phyloP scores from a whole-genome alignment of 2,888 invertebrate species.

The Bedellia somnulentella region DNA sequence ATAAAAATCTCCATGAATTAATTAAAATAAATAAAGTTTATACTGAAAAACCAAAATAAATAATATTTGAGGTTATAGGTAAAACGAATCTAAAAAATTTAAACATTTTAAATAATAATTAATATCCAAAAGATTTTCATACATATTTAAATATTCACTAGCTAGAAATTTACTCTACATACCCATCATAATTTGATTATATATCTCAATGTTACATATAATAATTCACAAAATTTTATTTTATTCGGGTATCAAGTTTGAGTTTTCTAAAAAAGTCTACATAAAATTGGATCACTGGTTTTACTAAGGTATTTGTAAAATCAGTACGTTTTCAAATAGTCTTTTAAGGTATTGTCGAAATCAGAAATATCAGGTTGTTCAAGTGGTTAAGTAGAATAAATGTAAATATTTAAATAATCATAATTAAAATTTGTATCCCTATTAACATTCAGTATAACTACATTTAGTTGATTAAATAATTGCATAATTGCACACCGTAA shows the following conservation, averaged over 20 bases:
- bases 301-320: conserved; percentile 17
- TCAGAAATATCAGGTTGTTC: neutral
- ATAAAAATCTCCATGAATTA: no score
- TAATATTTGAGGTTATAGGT: no score
- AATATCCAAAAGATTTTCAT: conserved; percentile 4
- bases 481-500: neutral
- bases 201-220: neutral
- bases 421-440: neutral
- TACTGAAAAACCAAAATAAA: no score
- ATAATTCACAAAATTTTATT: neutral
- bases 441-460: neutral
- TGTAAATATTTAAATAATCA: neutral
- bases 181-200: conserved; percentile 5
- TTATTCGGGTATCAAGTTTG: neutral
- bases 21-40: no score
- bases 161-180: conserved; percentile 8
- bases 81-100: neutral
- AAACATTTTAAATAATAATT: neutral
- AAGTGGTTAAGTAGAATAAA: conserved; percentile 5
- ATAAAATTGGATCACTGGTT: conserved; percentile 25
- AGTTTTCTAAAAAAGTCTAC: conserved; percentile 15
- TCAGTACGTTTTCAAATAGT: conserved; percentile 23
- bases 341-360: conserved; percentile 27
- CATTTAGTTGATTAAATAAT: neutral
- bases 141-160: conserved; percentile 7